Evolutionary conservation across 2,888 invertebrate species (phyloP), one percentile per base, ranked within the genome.

Genomic region (Pristionchus mayeri): DNA sequence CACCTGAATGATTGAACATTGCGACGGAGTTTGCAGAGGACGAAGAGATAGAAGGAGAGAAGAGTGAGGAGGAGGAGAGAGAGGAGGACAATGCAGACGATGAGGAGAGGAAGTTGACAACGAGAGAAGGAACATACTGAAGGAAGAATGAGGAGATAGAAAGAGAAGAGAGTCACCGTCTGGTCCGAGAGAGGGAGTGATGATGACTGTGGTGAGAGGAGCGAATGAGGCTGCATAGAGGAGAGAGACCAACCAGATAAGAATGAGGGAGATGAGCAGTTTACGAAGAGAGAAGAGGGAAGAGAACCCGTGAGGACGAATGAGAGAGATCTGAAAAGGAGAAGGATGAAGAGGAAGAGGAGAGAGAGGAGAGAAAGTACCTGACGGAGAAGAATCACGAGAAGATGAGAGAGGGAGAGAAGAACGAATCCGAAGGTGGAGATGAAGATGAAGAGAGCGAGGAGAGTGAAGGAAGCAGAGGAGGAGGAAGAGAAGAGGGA

Each of bases 391-490:
- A 89, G 85, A 30, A 90, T 87, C 34, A 89, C 86, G 16, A 88
- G 86, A 50, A 88, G 86, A 81, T 90, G 90, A 27, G 89, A 89
- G 30, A 88, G 85, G n/a, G 88, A 88, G 21, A 88, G 83, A 44
- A 89, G 89, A 48, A 90, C 84, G 48, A 89, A 87, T 34, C 88
- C 89, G 57, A 90, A 90, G n/a, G 90, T 89, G 44, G 88, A 86
- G 44, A 90, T 86, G 82, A 87, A 89, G n/a, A 90, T 87, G 82
- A 88, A 90, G 3, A 90, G 84, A 76, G 89, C 87, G 11, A 90
- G 86, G 67, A 90, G 85, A 82, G 90, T 87, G 84, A 88, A 88
- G 27, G 89, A 90, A 50, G 89, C 88, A 75, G 88, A 85, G 9
- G 79, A 79, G 16, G 52, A 54, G 1, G 79, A 79, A 50, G 82